Conservation (phyloP, 2,797 vertebrate species). For the Tachyglossus aculeatus region DNA sequence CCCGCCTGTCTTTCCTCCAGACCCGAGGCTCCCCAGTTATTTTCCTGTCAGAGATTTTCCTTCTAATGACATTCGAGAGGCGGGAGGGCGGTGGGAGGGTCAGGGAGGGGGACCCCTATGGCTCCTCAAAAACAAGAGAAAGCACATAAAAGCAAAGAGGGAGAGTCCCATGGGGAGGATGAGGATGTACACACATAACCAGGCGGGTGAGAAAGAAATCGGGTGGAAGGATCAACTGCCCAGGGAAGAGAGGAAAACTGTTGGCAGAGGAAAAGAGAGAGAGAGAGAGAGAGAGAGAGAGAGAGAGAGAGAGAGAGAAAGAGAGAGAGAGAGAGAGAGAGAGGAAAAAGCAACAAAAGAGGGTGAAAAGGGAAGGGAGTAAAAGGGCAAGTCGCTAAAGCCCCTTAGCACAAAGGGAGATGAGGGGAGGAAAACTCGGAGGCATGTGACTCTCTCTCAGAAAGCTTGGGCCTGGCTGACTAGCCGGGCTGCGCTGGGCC, state of each 20-base stretch:
- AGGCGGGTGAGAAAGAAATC: too few relatives aligned
- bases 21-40: conserved; percentile 27
- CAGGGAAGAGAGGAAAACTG: not conserved
- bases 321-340: too few relatives aligned
- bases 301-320: too few relatives aligned
- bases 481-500: too few relatives aligned
- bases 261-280: conserved; percentile 21
- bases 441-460: too few relatives aligned
- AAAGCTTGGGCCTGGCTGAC: too few relatives aligned
- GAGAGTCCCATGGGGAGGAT: not conserved
- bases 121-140: conserved; percentile 44
- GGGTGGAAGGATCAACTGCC: not conserved
- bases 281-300: too few relatives aligned
- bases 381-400: too few relatives aligned
- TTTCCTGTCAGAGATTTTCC: conserved; percentile 43
- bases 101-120: not conserved
- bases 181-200: not conserved
- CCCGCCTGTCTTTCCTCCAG: conserved; percentile 20
- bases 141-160: conserved; percentile 1
- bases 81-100: not conserved
- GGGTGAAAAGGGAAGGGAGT: too few relatives aligned
- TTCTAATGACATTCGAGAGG: conserved; percentile 26
- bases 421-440: conserved; percentile 14
- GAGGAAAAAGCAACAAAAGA: too few relatives aligned
- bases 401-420: too few relatives aligned